These are phyloP conservation scores for Microctenopoma steveboyesi DNA, from an alignment of 2,797 vertebrate species.

Conservation along the genomic window DNA sequence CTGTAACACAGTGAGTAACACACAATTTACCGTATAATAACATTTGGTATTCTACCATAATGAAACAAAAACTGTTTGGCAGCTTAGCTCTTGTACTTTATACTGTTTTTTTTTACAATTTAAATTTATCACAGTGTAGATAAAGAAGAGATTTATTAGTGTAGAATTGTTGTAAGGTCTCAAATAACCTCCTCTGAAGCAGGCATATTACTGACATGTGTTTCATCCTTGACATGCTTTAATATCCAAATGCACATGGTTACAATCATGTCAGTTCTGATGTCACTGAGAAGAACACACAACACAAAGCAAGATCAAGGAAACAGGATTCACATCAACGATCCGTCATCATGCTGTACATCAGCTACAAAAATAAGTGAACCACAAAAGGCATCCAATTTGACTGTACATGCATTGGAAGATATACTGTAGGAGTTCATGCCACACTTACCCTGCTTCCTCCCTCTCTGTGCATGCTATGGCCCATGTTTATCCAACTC, in stretches of 20 bases:
- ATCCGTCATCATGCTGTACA: background rate
- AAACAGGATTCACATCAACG: no score
- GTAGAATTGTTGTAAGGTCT: slow-evolving; percentile 1
- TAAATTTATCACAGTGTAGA: background rate
- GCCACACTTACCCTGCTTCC: slow-evolving; percentile 61
- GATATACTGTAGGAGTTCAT: slow-evolving; percentile 2
- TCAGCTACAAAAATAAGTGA: background rate
- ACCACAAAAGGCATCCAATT: background rate
- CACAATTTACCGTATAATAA: no score
- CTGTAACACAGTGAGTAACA: no score
- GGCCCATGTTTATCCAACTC: slow-evolving; percentile 65
- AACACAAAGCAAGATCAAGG: background rate
- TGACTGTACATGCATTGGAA: background rate
- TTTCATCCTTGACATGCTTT: background rate
- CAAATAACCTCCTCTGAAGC: background rate
- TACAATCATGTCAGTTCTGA: background rate
- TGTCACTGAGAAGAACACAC: background rate
- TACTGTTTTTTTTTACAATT: no score
- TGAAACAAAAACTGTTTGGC: no score
- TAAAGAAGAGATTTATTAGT: background rate
- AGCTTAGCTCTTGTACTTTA: no score
- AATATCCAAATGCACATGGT: background rate
- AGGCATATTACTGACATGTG: background rate
- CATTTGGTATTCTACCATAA: no score
- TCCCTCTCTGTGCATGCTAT: slow-evolving; percentile 59